These are phyloP conservation scores for Byasa hedistus DNA, from an alignment of 2,888 invertebrate genomes.

Conservation along the genomic window DNA sequence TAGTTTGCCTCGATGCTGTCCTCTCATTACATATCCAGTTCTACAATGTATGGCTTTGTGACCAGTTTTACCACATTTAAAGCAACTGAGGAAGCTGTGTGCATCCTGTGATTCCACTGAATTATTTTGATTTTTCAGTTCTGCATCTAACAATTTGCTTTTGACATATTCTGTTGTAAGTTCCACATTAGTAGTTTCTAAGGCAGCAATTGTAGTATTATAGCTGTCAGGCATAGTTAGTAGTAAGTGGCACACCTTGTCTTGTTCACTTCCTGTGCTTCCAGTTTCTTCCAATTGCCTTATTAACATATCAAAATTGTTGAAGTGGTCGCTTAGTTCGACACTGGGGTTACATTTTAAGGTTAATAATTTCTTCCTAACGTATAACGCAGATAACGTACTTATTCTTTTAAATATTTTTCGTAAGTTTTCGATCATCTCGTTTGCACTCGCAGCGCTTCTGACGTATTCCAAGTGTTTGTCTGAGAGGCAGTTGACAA, in stretches of 20 bases:
- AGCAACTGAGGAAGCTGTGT: conserved; percentile 5
- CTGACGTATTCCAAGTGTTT: conserved; percentile 27
- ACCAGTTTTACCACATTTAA: conserved; percentile 10
- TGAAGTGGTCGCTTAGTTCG: no score
- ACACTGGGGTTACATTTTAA: no score
- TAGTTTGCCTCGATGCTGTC: conserved; percentile 1
- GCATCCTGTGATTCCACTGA: conserved; percentile 3
- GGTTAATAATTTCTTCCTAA: conserved; percentile 19
- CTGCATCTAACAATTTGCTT: conserved; percentile 9
- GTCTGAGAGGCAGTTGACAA: no score
- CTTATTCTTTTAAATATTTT: conserved; percentile 33
- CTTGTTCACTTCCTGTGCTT: no score
- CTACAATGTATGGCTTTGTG: conserved; percentile 10
- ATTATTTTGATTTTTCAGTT: conserved; percentile 9
- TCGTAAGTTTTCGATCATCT: conserved; percentile 29
- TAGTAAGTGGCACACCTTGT: no score
- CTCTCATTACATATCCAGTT: conserved; percentile 3
- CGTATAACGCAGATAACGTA: conserved; percentile 29
- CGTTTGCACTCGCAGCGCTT: conserved; percentile 25
- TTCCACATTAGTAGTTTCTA: no score
- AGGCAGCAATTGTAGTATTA: no score
- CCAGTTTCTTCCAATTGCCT: no score
- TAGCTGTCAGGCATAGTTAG: no score
- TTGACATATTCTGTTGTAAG: no score
- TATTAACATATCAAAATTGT: no score